Evolutionary conservation across 2,113 vertebrate genomes (phyloP).

Genomic region (Dinomys branickii): DNA sequence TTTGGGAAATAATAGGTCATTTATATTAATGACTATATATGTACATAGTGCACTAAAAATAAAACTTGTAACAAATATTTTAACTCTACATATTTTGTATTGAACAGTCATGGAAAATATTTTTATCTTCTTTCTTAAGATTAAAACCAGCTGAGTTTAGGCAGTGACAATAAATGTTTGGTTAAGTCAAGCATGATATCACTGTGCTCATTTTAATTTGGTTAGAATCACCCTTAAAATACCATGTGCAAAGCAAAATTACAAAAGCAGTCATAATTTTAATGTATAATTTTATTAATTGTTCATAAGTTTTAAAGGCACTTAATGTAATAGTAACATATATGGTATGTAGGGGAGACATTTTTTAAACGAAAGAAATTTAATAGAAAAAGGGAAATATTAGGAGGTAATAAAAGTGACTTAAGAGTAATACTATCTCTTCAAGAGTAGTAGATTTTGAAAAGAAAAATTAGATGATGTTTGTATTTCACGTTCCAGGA

Average conservation of each 20-base stretch:
- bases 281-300: not conserved
- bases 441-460: not conserved
- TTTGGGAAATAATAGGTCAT: not conserved
- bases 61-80: not conserved
- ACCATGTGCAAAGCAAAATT: not conserved
- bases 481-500: not conserved
- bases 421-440: not conserved
- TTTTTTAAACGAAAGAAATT: not conserved
- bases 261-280: not conserved
- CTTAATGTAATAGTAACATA: not conserved
- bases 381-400: not conserved
- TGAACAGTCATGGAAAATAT: accelerated
- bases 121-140: not conserved
- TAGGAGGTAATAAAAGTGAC: not conserved
- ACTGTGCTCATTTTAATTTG: not conserved
- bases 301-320: not conserved
- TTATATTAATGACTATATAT: not conserved
- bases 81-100: not conserved
- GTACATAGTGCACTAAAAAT: not conserved
- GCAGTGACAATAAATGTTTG: not conserved
- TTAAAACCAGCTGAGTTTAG: not conserved
- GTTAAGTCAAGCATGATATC: not conserved
- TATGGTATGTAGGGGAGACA: not conserved
- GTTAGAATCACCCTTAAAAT: not conserved
- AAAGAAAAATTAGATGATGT: not conserved